These are phyloP conservation scores for Semnornis frantzii DNA, from an alignment of 2,113 vertebrate species.

Conservation along the genomic window DNA sequence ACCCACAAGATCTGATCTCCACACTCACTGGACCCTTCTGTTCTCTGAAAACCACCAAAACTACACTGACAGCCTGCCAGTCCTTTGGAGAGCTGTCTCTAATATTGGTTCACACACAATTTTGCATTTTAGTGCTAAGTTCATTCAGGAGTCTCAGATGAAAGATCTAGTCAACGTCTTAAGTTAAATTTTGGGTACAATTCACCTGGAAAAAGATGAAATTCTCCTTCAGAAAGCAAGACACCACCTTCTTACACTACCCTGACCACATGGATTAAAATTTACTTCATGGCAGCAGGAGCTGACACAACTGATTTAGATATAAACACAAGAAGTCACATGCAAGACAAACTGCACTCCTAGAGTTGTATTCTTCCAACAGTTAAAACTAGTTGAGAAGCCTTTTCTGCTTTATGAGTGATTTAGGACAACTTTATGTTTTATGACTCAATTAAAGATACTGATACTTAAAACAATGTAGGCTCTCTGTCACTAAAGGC, in stretches of 20 bases:
- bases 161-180: neutral
- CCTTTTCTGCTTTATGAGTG: neutral
- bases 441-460: neutral
- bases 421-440: neutral
- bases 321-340: neutral
- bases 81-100: neutral
- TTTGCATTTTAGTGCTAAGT: neutral
- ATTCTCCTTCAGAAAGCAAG: neutral
- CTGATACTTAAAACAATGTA: neutral
- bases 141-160: neutral
- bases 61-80: neutral
- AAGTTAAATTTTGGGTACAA: neutral
- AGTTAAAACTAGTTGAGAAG: neutral
- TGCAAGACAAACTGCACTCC: neutral
- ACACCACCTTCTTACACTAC: neutral
- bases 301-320: neutral
- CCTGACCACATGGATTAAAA: neutral
- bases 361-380: neutral
- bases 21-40: neutral
- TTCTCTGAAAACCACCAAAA: neutral
- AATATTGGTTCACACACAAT: neutral
- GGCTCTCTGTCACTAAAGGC: neutral
- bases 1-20: neutral
- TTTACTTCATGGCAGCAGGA: fast-evolving
- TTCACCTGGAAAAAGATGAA: neutral